Conservation (phyloP, 2,797 vertebrate species). For the Euphonia xanthogaster region DNA sequence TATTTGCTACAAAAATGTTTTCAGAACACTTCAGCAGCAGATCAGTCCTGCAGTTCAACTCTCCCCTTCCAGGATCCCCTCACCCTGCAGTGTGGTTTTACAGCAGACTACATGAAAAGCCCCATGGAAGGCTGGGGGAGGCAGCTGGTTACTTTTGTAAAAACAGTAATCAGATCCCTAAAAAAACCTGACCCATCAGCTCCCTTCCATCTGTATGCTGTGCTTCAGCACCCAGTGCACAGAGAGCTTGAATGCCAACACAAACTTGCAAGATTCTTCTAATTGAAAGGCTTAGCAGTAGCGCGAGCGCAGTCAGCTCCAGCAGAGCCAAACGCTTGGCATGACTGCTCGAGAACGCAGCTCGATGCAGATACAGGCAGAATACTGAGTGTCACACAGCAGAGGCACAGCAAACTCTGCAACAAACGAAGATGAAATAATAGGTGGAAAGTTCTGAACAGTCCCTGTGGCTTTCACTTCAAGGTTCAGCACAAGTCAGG, state of each 20-base stretch:
- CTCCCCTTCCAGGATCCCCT: background rate
- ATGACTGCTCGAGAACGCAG: background rate
- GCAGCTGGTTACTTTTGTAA: background rate
- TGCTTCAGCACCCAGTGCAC: background rate
- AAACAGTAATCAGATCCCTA: background rate
- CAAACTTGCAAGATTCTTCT: constrained; percentile 27
- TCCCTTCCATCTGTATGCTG: background rate
- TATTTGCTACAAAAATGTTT: background rate
- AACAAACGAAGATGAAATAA: background rate
- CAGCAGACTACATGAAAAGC: background rate
- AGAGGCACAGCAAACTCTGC: background rate
- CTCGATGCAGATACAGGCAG: background rate
- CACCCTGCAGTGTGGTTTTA: rapidly evolving
- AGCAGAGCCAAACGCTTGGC: background rate
- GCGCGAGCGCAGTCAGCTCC: background rate
- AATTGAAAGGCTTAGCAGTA: constrained; percentile 24
- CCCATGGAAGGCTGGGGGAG: background rate
- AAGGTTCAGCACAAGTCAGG: background rate
- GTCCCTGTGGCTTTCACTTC: background rate
- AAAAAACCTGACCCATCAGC: background rate
- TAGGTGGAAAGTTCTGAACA: background rate
- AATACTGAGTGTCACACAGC: background rate
- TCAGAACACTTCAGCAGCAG: background rate
- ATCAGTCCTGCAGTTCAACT: background rate
- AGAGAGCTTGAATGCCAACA: constrained; percentile 15